Base-by-base conservation (phyloP, 2,888 invertebrate species). In the Dugesia japonica region DNA sequence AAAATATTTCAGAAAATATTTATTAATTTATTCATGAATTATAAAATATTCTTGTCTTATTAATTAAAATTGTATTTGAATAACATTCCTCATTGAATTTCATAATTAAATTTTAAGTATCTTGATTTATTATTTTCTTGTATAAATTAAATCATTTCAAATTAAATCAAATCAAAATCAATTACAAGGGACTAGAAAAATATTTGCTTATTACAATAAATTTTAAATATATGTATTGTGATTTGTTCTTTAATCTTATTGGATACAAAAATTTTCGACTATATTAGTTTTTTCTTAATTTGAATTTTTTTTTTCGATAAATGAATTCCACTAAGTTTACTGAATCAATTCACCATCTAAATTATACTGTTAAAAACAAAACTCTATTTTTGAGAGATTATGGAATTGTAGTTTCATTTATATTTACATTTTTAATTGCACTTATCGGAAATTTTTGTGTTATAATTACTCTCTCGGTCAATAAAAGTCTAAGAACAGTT, bases 401-500 rank as follows among this genome's bases (percentile, higher is more conserved):
- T n/a, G n/a, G 56, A 23, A 56, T 56, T 9, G n/a, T 56, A 7
- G 7, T n/a, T 9, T 56, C 56, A 4, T 56, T 56, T 56, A 23
- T 23, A 4, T 4, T 56, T 17, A 73, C 31, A 33, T 73, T 73
- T 38, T 38, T 73, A 17, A 1, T 73, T 17, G 28, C 74, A 15
- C 7, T 73, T 28, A 26, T 73, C 9, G 74, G 74, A 31, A 73
- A 73, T 33, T 31, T n/a, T 23, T 26, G 28, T 23, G 74, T 73
- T 33, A 73, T 73, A 26, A 73, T 73, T 26, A 73, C 74, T 38
- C 74, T 73, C 9, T 31, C 38, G 4, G n/a, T 31, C 1, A 31
- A 73, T n/a, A 31, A 38, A 38, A n/a, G 7, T 26, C n/a, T 73
- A n/a, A 7, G 74, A 38, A 73, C 74, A 9, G 74, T 73, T 15